Evolutionary conservation across 2,888 invertebrate genomes (phyloP).

Genomic region (Drosophila testacea): DNA sequence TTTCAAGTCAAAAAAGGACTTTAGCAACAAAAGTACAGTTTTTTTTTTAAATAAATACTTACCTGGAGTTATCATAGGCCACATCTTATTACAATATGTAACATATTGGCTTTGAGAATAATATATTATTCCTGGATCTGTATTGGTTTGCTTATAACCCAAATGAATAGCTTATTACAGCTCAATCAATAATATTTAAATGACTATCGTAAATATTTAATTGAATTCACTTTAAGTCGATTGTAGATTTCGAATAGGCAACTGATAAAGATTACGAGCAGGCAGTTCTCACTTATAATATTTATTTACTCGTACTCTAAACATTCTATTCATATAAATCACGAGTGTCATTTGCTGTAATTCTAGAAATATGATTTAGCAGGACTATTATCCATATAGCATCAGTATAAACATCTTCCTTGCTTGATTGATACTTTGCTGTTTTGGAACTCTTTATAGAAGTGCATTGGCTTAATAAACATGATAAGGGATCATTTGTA

Average conservation of each 20-base stretch:
- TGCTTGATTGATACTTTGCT: neutral
- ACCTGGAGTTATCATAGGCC: neutral
- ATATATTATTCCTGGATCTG: neutral
- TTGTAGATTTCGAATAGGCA: neutral
- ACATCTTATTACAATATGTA: too few species aligned
- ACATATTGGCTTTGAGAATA: too few species aligned
- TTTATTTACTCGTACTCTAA: constrained; percentile 33
- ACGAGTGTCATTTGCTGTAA: constrained; percentile 9
- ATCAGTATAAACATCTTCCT: neutral
- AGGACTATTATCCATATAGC: neutral
- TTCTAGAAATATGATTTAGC: constrained; percentile 1
- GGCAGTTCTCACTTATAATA: constrained; percentile 5
- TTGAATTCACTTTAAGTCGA: neutral
- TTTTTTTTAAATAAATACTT: neutral
- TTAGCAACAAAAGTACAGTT: too few species aligned
- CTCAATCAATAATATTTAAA: constrained; percentile 3
- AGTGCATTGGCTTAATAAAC: neutral
- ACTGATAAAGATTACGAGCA: constrained; percentile 10
- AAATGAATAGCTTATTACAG: too few species aligned
- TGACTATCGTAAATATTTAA: neutral
- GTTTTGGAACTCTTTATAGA: neutral
- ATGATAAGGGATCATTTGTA: neutral
- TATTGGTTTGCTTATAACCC: neutral
- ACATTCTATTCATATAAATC: constrained; percentile 9
- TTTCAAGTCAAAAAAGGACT: neutral